These are phyloP conservation scores for Nibea albiflora DNA, from an alignment of 2,113 vertebrate genomes.

Conservation along the genomic window DNA sequence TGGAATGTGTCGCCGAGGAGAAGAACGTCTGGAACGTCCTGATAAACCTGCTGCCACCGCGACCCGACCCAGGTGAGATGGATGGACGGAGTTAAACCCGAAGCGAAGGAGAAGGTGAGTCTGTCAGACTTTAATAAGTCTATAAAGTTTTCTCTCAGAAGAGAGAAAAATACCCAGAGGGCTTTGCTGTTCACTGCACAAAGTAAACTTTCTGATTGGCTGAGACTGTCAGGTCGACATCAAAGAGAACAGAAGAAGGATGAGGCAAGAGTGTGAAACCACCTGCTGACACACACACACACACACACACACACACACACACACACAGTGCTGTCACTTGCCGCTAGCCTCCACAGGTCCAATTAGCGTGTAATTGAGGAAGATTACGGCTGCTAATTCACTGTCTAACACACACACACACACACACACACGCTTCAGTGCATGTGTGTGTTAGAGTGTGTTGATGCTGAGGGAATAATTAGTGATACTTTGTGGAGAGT, in stretches of 20 bases:
- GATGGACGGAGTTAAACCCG: too few relatives aligned
- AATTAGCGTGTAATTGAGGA: slow-evolving; percentile 76
- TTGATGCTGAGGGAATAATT: slow-evolving; percentile 59
- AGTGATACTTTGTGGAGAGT: slow-evolving; percentile 53
- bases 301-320: slow-evolving; percentile 40
- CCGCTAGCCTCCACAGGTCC: slow-evolving; percentile 64
- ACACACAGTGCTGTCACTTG: slow-evolving; percentile 43
- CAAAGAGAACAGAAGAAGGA: slow-evolving; percentile 47
- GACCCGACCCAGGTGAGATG: too few relatives aligned
- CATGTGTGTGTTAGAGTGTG: slow-evolving; percentile 16
- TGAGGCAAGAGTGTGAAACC: slow-evolving; percentile 77
- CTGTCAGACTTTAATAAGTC: too few relatives aligned
- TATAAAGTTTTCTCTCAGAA: not conserved
- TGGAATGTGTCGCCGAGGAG: too few relatives aligned
- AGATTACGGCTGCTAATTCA: slow-evolving; percentile 73
- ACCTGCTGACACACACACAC: slow-evolving; percentile 31
- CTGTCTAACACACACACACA: slow-evolving; percentile 50
- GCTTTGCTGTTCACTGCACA: slow-evolving; percentile 29
- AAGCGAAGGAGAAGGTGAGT: too few relatives aligned
- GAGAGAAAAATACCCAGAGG: not conserved
- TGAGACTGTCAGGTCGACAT: slow-evolving; percentile 58
- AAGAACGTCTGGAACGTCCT: too few relatives aligned
- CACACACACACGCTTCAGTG: slow-evolving; percentile 8
- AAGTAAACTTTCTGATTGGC: slow-evolving; percentile 37
- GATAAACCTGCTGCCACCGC: too few relatives aligned